Evolutionary conservation across 2,113 vertebrate genomes (phyloP), one percentile per base, ranked within the genome.

Genomic region (Penelope pileata): DNA sequence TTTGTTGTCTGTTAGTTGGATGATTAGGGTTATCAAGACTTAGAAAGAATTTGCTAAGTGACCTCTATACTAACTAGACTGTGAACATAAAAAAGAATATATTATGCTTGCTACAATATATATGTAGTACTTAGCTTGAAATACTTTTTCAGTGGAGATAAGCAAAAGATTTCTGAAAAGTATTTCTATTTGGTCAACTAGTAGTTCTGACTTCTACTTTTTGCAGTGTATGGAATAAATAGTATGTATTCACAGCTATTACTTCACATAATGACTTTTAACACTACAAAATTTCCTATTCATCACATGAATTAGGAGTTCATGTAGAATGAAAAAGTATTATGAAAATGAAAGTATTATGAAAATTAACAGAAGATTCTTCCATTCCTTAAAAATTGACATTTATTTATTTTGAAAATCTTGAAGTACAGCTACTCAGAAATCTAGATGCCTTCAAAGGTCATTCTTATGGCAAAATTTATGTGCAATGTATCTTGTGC

Each of bases 211-310:
- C 69, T 82, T 86, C 34, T 34, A 27, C 27, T 38, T 90, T 89
- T 80, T 67, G 67, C 26, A 77, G 53, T 83, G 91, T 88, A 76
- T 85, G 29, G 32, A 8, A 70, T 76, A 32, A 8, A 70, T 76
- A 73, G 32, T 62, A 68, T 89, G 26, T 78, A 79, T 92, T 93
- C 88, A 84, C 45, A 91, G 38, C 88, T 95, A 86, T 85, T 95
- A 83, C 74, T 34, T 94, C 91, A 92, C 53, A 83, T 69, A 91
- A 92, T 88, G 54, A 77, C 91, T 94, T 96, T 94, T 90, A 92
- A 70, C 68, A 88, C 26, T 77, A 83, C 69, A 80, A 74, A 88
- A 74, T 21, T 54, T 82, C 45, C 47, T 38, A 94, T 95, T 96
- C 63, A 93, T 90, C 85, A 86, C 54, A 74, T 77, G 67, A 95